A percentile compares a stretch with the other conserved stretches of the same genome.
phyloP scores from a whole-genome alignment of 1,140 invertebrate species.

The Macrotrachela quadricornifera region DNA sequence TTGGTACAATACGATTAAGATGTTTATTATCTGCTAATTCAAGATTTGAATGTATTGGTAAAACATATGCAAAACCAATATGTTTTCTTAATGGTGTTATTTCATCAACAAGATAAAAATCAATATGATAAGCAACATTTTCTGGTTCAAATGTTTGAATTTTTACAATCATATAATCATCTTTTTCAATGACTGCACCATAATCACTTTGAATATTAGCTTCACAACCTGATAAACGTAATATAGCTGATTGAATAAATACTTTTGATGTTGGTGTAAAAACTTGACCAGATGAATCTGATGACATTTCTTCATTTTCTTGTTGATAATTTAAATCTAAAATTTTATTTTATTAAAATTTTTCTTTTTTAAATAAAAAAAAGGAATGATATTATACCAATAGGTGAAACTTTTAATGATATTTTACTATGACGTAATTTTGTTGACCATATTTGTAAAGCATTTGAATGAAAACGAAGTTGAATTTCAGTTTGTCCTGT shows the following conservation, averaged over 20 bases:
- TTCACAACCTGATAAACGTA: too few relatives aligned
- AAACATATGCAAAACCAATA: background rate
- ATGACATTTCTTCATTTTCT: background rate
- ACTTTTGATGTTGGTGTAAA: too few relatives aligned
- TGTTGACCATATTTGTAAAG: background rate
- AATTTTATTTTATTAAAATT: too few relatives aligned
- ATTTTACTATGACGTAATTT: background rate
- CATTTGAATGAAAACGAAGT: background rate
- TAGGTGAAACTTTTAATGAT: background rate
- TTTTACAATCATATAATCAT: slow-evolving; percentile 59
- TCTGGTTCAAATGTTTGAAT: slow-evolving; percentile 48
- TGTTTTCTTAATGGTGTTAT: background rate
- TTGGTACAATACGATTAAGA: background rate
- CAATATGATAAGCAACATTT: slow-evolving; percentile 38
- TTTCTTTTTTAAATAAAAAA: background rate
- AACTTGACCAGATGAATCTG: background rate
- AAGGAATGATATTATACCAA: background rate
- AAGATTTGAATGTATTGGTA: background rate
- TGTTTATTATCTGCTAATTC: background rate
- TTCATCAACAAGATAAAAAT: slow-evolving; percentile 11
- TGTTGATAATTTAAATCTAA: too few relatives aligned
- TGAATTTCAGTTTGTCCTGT: background rate
- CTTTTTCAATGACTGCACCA: slow-evolving; percentile 45
- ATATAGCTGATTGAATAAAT: too few relatives aligned
- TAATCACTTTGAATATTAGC: slow-evolving; percentile 47